Percentiles rank a stretch among this genome's conserved stretches.
Conservation (phyloP, 2,888 invertebrate genomes). For the Stenichneumon culpator region DNA sequence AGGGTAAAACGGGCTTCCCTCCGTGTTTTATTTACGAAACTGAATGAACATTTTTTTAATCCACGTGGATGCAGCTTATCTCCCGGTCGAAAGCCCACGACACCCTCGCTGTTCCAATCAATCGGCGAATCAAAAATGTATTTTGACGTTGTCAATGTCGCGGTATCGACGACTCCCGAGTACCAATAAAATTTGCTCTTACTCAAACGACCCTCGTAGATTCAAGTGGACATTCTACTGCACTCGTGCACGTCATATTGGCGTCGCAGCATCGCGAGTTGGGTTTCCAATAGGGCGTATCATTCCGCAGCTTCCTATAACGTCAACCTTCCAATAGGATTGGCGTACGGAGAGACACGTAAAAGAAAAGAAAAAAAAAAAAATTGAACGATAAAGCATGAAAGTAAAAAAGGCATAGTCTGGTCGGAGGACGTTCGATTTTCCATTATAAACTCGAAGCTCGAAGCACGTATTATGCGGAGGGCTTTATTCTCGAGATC, state of each 20-base stretch:
- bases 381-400: neutral
- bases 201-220: neutral
- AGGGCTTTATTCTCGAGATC: neutral
- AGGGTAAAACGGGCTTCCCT: neutral
- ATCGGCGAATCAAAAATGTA: neutral
- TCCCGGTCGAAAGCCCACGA: neutral
- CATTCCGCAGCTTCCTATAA: neutral
- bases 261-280: neutral
- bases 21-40: neutral
- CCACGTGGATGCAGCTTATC: neutral
- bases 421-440: neutral
- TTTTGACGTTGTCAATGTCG: neutral
- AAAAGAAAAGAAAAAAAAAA: neutral
- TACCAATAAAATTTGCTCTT: neutral
- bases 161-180: neutral
- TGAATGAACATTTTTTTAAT: neutral
- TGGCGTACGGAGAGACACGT: neutral
- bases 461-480: neutral
- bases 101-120: neutral
- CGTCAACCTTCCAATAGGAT: neutral
- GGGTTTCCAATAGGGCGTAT: neutral
- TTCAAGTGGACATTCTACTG: neutral
- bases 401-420: slow-evolving; percentile 10
- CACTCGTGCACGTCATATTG: neutral
- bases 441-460: neutral